Base-by-base conservation (phyloP, 2,797 vertebrate genomes). In the Acrossocheilus fasciatus region DNA sequence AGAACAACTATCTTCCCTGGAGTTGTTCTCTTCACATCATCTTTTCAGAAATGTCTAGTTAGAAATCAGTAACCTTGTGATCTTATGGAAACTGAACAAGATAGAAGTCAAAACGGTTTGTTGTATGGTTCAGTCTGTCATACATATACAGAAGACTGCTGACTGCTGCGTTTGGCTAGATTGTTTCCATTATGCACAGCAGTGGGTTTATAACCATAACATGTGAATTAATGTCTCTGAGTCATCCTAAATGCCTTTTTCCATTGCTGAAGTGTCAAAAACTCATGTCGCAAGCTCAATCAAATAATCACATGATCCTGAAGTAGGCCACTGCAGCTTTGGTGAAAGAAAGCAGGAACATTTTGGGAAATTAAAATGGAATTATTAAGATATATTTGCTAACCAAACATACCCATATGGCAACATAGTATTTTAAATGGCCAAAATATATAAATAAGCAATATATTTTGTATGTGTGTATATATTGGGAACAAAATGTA, bases 191-290 rank as follows among this genome's bases (percentile, higher is more conserved):
- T 4, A 15, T 50, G 57, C 43, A 62, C 75, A 59, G 69, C 59
- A 15, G 23, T 54, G 50, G 70, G 64, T 77, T 75, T 84, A 70
- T 81, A 74, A 73, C 69, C 50, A 54, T 69, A 68, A 68, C 30
- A 50, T 70, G 54, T 84, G 82, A 82, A 81, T 62, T 50, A 82
- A 45, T 50, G 68, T 45, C 41, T 50, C 26, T 78, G 86, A 87
- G 57, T 90, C 73, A 85, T 88, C 77, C 81, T 7, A n/a, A 84
- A 59, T 62, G 36, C 66, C 72, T 73, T 78, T 82, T 88, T 66
- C 79, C 62, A 45, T 68, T 72, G 62, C 36, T 45, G 62, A 69
- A 54, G 74, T 88, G 79, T 85, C 20, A 79, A 83, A 80, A n/a
- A 73, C 68, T 52, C 76, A 76, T 59, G 66, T 85, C 36, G 20